Evolutionary conservation across 2,797 vertebrate species (phyloP).

Genomic region (Lutjanus argentimaculatus): DNA sequence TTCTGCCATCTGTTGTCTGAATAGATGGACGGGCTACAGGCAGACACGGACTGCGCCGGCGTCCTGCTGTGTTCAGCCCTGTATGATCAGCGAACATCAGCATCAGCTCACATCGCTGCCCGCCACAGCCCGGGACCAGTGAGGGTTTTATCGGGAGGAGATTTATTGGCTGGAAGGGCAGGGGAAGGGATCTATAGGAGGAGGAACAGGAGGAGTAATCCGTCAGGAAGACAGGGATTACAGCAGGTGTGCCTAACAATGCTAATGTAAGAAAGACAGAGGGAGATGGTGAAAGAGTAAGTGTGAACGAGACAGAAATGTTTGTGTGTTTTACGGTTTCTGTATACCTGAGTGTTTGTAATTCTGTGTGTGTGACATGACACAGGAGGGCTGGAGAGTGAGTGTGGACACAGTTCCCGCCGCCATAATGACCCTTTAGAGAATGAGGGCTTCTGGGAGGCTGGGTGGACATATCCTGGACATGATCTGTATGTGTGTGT

Average conservation of each 20-base stretch:
- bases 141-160: slow-evolving; percentile 70
- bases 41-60: slow-evolving; percentile 22
- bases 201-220: slow-evolving; percentile 72
- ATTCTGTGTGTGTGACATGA: slow-evolving; percentile 5
- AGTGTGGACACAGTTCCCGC: slow-evolving; percentile 39
- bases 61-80: slow-evolving; percentile 46
- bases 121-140: slow-evolving; percentile 13
- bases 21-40: slow-evolving; percentile 24
- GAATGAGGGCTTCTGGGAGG: slow-evolving; percentile 46
- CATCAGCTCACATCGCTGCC: slow-evolving; percentile 40
- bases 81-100: slow-evolving; percentile 66
- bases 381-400: neutral
- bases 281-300: slow-evolving; percentile 4
- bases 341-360: slow-evolving; percentile 18
- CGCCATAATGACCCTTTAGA: slow-evolving; percentile 65
- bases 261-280: slow-evolving; percentile 65
- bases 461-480: slow-evolving; percentile 48
- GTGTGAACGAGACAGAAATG: slow-evolving; percentile 5
- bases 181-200: slow-evolving; percentile 73
- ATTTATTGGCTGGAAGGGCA: slow-evolving; percentile 75
- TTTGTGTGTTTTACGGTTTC: neutral
- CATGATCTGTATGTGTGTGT: slow-evolving; percentile 29
- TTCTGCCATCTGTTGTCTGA: slow-evolving; percentile 19
- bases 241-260: slow-evolving; percentile 80
- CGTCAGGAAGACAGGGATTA: slow-evolving; percentile 80